These are phyloP conservation scores for Alauda arvensis DNA, from an alignment of 2,797 vertebrate genomes.

Conservation along the genomic window DNA sequence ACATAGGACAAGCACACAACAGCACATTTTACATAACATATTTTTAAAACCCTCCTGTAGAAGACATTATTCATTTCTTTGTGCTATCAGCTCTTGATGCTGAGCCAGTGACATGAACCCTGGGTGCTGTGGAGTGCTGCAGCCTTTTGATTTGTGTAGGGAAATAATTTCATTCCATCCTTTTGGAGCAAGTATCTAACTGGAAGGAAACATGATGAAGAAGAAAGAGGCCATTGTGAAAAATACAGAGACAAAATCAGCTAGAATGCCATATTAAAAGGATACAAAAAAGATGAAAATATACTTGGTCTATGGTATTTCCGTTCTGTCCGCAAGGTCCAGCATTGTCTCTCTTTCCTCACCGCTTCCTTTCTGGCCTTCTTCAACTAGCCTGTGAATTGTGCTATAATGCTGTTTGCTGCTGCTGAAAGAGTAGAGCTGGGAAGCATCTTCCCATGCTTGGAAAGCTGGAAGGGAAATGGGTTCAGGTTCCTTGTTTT, in stretches of 20 bases:
- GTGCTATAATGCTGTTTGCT: conserved; percentile 86
- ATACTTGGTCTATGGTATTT: conserved; percentile 15
- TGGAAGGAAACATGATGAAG: not conserved
- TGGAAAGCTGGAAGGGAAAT: conserved; percentile 84
- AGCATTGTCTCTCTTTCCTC: conserved; percentile 75
- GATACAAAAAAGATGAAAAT: not conserved
- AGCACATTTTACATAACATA: not conserved
- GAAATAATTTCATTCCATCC: not conserved
- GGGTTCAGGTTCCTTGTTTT: conserved; percentile 76
- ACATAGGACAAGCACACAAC: not conserved
- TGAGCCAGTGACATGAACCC: not conserved
- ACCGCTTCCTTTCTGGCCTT: conserved; percentile 41
- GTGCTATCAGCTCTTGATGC: not conserved
- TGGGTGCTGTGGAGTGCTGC: not conserved
- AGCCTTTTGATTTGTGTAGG: not conserved
- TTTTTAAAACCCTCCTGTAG: not conserved
- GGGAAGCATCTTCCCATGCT: conserved; percentile 90
- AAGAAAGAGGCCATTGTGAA: not conserved
- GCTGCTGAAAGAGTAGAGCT: conserved; percentile 75
- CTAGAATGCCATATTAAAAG: not conserved
- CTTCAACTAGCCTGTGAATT: conserved; percentile 85
- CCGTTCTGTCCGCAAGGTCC: conserved; percentile 55
- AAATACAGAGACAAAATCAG: not conserved
- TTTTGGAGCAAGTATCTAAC: not conserved
- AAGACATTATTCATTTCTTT: not conserved